Evolutionary conservation across 2,113 vertebrate genomes (phyloP), one percentile per base, ranked within the genome.

Genomic region (Urocolius indicus): DNA sequence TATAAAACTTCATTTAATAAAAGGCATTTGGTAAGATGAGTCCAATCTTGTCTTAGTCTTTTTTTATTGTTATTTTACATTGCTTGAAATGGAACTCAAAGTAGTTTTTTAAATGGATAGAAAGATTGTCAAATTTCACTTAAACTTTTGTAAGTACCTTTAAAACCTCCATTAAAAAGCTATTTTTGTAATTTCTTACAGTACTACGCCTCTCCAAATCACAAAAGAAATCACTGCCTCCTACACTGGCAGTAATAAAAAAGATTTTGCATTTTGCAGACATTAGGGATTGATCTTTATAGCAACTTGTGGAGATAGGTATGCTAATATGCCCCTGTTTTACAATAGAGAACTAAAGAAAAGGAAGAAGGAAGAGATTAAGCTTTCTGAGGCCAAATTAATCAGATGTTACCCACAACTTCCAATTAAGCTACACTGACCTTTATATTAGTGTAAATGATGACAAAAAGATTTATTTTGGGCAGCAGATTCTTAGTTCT

Each of bases 131-230:
- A 6, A 95, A 63, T 95, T 97, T 92, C 95, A 77, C 81, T 95
- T 91, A 93, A 95, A 96, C 80, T 95, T 96, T 91, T 80, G 22
- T 74, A 93, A 96, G 90, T 95, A 93, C 74, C 61, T 93, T 87
- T 86, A 93, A 88, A 95, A 85, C 83, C 75, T 89, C 96, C 89
- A 96, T 97, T 97, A 96, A 94, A 94, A 96, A 96, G 92, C 95
- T 97, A 95, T 96, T 97, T 97, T 95, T 96, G 72, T 84, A 92
- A 93, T 93, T 95, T 94, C 84, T 84, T 95, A 69, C 89, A 91
- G 77, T 87, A 87, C 86, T 91, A 26, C 2, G 9, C 92, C 95
- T 91, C 55, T 96, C 88, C 90, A 94, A 95, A 96, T 95, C 92
- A 95, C 93, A 94, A 96, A 95, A 96, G 92, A 93, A 94, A 95